These are phyloP conservation scores for Strigops habroptila DNA, from an alignment of 2,113 vertebrate species.

Conservation along the genomic window DNA sequence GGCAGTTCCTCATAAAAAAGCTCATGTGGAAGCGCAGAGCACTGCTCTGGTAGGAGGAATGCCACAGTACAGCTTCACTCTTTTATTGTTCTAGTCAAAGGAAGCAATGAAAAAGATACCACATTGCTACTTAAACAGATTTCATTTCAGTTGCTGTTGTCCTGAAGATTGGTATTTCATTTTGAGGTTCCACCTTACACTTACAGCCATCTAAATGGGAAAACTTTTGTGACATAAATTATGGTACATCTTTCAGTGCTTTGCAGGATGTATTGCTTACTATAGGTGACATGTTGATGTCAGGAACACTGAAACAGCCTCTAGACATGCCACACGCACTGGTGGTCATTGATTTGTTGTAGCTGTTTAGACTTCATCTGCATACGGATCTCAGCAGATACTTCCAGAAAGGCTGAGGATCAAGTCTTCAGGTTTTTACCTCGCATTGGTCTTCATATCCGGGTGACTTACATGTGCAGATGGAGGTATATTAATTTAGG, in stretches of 20 bases:
- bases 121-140: not conserved
- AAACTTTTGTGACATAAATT: not conserved
- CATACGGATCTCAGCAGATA: not conserved
- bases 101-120: not conserved
- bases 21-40: not conserved
- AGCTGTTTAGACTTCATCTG: not conserved
- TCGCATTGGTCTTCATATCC: accelerated
- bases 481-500: not conserved
- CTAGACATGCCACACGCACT: accelerated
- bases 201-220: accelerated
- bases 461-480: not conserved
- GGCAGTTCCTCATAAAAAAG: not conserved
- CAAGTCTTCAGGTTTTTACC: not conserved
- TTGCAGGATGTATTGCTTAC: not conserved
- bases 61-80: not conserved
- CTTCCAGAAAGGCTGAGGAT: not conserved
- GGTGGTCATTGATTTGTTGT: not conserved
- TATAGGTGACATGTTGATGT: accelerated
- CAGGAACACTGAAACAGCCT: not conserved
- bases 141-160: not conserved
- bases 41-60: not conserved
- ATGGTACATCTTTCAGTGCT: not conserved
- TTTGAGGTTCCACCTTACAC: not conserved
- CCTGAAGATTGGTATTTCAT: not conserved
- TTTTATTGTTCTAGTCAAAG: not conserved